Percentiles rank a stretch among this genome's conserved stretches.
Evolutionary conservation across 2,113 vertebrate genomes (phyloP).

Genomic region (Bubalus kerabau): DNA sequence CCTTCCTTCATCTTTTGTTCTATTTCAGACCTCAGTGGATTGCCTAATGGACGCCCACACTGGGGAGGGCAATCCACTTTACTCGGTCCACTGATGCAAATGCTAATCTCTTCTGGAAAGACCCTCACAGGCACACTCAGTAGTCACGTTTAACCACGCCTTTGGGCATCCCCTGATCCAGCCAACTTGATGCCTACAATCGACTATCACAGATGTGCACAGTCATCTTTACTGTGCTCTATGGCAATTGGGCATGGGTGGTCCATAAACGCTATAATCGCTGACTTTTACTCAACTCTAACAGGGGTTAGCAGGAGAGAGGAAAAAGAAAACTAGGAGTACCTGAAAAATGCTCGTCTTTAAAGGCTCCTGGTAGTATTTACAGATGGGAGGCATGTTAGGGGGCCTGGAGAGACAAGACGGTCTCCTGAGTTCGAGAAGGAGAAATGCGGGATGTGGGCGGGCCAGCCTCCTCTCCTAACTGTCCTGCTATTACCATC

Average conservation of each 20-base stretch:
- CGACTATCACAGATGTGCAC: no score
- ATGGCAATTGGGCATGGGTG: background rate
- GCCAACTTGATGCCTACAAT: background rate
- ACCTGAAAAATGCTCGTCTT: background rate
- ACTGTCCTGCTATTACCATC: background rate
- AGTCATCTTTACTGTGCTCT: background rate
- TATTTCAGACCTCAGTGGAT: background rate
- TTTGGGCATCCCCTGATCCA: background rate
- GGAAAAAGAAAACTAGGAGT: background rate
- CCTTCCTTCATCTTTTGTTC: background rate
- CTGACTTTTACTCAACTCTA: background rate
- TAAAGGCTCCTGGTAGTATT: background rate
- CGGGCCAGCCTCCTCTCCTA: background rate
- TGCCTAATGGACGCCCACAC: fast-evolving
- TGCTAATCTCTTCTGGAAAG: background rate
- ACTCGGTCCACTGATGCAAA: background rate
- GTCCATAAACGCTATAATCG: background rate
- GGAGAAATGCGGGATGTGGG: background rate
- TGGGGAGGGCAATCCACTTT: background rate
- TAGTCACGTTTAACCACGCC: background rate
- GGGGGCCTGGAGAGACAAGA: background rate
- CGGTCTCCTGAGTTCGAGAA: background rate
- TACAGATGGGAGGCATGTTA: background rate
- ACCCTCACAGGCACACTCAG: background rate
- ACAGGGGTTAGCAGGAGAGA: background rate